Conservation (phyloP, 2,888 invertebrate species). For the Hartigia nigra region DNA sequence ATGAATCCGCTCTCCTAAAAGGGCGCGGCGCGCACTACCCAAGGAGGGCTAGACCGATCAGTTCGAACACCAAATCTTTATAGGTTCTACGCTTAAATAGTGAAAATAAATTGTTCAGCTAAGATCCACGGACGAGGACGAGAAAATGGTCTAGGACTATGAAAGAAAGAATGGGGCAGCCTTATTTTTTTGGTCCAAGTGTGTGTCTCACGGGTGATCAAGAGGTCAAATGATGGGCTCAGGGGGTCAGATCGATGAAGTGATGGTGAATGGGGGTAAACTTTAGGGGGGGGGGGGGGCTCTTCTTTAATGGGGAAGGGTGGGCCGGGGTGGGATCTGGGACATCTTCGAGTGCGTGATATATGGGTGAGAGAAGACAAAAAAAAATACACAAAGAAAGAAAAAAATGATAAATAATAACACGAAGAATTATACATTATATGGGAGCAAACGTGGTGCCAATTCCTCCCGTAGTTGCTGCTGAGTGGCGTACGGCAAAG, state of each 20-base stretch:
- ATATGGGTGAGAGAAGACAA: not conserved
- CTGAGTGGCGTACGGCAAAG: constrained; percentile 37
- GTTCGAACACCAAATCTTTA: constrained; percentile 55
- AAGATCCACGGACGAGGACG: constrained; percentile 6
- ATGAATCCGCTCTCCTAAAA: constrained; percentile 71
- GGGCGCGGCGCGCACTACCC: constrained; percentile 59
- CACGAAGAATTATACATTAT: not conserved
- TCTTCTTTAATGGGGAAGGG: not conserved
- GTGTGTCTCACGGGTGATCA: constrained; percentile 4
- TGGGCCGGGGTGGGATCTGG: not conserved
- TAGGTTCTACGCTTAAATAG: constrained; percentile 51
- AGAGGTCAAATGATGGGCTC: not conserved
- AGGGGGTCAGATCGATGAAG: not conserved
- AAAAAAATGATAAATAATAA: constrained; percentile 16
- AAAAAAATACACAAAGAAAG: constrained; percentile 8
- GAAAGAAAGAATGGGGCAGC: constrained; percentile 33
- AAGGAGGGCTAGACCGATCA: constrained; percentile 11
- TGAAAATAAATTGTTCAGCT: constrained; percentile 22
- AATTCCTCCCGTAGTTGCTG: constrained; percentile 62
- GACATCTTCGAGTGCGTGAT: not conserved
- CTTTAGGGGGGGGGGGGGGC: not conserved
- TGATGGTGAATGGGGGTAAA: not conserved
- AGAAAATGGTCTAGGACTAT: constrained; percentile 3
- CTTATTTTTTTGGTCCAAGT: constrained; percentile 39
- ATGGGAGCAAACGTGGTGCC: constrained; percentile 65